A percentile compares a stretch with the other conserved stretches of the same genome.
Evolutionary conservation across 37 sponge, comb jelly and placozoan genomes (phyloP).

Genomic region (Mnemiopsis leidyi): DNA sequence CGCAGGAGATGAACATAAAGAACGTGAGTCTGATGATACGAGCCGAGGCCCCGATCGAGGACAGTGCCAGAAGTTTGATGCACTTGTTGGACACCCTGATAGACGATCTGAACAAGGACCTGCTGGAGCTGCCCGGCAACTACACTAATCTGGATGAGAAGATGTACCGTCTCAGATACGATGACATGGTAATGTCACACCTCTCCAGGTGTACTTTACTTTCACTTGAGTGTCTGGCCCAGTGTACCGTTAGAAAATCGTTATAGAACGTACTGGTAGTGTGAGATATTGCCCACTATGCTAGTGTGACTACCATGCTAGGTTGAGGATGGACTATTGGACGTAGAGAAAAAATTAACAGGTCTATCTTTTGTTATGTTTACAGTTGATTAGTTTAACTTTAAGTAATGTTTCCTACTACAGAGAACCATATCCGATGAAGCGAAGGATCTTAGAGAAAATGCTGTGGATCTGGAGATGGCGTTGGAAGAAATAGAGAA

Average conservation of each 20-base stretch:
- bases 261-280: too few relatives aligned
- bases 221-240: too few relatives aligned
- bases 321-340: too few relatives aligned
- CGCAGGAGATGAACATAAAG: constrained; percentile 34
- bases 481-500: constrained; percentile 49
- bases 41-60: constrained; percentile 49
- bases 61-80: constrained; percentile 34
- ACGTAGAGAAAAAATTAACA: too few relatives aligned
- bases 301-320: too few relatives aligned
- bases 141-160: constrained; percentile 76
- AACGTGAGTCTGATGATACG: neutral
- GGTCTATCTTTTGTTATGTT: too few relatives aligned
- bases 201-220: too few relatives aligned
- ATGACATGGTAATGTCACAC: constrained; percentile 74
- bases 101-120: neutral
- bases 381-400: too few relatives aligned
- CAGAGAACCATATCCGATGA: constrained; percentile 44
- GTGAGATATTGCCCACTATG: too few relatives aligned
- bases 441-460: constrained; percentile 1
- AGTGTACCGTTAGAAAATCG: too few relatives aligned
- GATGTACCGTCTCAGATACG: constrained; percentile 67
- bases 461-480: neutral
- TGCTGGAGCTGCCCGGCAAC: constrained; percentile 62
- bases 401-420: too few relatives aligned
- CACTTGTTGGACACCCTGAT: constrained; percentile 7